These are phyloP conservation scores for Ctenodactylus gundi DNA, from an alignment of 2,113 vertebrate species.

Conservation along the genomic window DNA sequence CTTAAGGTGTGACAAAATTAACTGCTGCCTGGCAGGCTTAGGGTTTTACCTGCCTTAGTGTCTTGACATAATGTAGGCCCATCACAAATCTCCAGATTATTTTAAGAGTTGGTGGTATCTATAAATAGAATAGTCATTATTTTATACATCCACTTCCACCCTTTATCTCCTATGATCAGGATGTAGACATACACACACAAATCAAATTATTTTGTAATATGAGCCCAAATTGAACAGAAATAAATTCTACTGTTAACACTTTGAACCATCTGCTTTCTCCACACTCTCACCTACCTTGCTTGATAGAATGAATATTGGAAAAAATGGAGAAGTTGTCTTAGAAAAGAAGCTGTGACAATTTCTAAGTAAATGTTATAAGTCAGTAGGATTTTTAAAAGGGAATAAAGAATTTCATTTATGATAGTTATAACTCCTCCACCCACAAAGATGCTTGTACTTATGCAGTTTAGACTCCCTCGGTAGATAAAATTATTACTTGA, in stretches of 20 bases:
- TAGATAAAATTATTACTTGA: constrained; percentile 84
- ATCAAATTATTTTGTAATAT: constrained; percentile 84
- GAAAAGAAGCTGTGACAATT: constrained; percentile 84
- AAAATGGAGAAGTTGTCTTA: constrained; percentile 76
- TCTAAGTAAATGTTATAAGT: constrained; percentile 86
- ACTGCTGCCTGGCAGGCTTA: constrained; percentile 76
- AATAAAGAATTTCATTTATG: constrained; percentile 85
- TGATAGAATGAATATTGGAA: constrained; percentile 75
- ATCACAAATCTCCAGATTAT: constrained; percentile 85
- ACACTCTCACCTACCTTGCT: constrained; percentile 58
- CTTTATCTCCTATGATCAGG: constrained; percentile 78
- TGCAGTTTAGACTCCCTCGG: constrained; percentile 81
- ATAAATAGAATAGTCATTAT: constrained; percentile 82
- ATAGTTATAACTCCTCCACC: constrained; percentile 79
- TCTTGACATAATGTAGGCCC: constrained; percentile 80
- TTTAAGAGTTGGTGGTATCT: constrained; percentile 83
- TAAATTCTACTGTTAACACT: constrained; percentile 81
- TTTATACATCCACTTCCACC: constrained; percentile 69
- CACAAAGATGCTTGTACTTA: constrained; percentile 81
- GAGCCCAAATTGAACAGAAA: constrained; percentile 82
- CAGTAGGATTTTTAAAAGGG: constrained; percentile 83
- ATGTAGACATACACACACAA: constrained; percentile 82
- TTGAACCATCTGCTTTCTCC: constrained; percentile 79
- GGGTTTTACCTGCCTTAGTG: constrained; percentile 81
- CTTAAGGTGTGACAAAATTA: constrained; percentile 71